Evolutionary conservation across 1,140 invertebrate genomes (phyloP).

Genomic region (Elysia chlorotica): DNA sequence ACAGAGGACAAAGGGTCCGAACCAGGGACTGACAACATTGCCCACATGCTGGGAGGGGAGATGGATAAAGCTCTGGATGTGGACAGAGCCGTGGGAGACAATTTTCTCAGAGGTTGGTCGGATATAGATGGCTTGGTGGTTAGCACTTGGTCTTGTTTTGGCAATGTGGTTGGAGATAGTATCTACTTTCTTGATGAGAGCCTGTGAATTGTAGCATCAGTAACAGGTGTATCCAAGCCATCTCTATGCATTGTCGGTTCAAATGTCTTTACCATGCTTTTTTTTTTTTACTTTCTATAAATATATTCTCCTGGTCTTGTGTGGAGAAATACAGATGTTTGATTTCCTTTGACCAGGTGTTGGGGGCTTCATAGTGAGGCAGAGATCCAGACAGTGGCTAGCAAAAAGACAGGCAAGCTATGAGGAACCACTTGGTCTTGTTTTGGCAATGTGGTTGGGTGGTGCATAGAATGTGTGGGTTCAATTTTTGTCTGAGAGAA

Average conservation of each 20-base stretch:
- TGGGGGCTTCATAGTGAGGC: conserved; percentile 89
- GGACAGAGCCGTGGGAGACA: too few relatives aligned
- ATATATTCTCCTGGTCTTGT: too few relatives aligned
- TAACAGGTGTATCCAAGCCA: background rate
- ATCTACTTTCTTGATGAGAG: too few relatives aligned
- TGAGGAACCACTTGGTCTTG: conserved; percentile 16
- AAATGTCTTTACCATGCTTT: background rate
- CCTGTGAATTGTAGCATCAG: too few relatives aligned
- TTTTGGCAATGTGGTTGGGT: conserved; percentile 78
- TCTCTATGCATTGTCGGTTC: background rate
- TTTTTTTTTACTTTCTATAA: background rate
- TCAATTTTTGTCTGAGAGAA: too few relatives aligned
- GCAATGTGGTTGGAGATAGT: too few relatives aligned
- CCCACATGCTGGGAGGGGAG: conserved; percentile 31
- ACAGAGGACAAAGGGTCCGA: too few relatives aligned
- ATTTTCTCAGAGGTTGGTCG: too few relatives aligned
- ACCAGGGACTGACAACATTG: conserved; percentile 40
- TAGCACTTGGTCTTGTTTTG: too few relatives aligned
- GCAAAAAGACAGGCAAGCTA: conserved; percentile 33
- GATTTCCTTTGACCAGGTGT: conserved; percentile 68
- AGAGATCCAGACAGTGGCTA: conserved; percentile 64
- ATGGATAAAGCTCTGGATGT: conserved; percentile 33
- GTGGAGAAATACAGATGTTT: too few relatives aligned
- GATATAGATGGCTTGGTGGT: too few relatives aligned
- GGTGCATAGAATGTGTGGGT: too few relatives aligned